phyloP scores from a whole-genome alignment of 2,888 invertebrate genomes.

The Eurytoma californica region DNA sequence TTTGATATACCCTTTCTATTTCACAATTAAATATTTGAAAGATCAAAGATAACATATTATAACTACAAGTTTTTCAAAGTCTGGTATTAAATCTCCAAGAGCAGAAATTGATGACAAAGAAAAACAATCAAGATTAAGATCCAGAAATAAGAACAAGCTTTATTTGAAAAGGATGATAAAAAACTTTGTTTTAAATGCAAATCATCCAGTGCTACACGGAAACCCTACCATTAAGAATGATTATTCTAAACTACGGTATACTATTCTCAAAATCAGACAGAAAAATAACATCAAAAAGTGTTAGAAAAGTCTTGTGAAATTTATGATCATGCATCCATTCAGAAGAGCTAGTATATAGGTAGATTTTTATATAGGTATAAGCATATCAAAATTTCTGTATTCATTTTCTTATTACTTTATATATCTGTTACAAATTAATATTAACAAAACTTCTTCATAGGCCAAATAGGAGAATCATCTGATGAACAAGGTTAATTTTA shows the following conservation, averaged over 20 bases:
- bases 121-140: constrained; percentile 92
- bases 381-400: constrained; percentile 18
- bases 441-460: constrained; percentile 53
- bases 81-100: constrained; percentile 90
- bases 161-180: constrained; percentile 91
- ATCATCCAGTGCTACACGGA: constrained; percentile 89
- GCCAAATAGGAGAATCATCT: constrained; percentile 92
- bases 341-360: constrained; percentile 94
- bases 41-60: constrained; percentile 95
- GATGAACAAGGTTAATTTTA: constrained; percentile 92
- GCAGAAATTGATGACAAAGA: constrained; percentile 90
- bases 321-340: constrained; percentile 97
- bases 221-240: constrained; percentile 94
- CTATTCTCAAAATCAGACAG: constrained; percentile 93
- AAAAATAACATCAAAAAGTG: constrained; percentile 89
- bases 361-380: too few species aligned
- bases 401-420: neutral
- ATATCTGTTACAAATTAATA: neutral
- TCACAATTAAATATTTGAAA: constrained; percentile 73
- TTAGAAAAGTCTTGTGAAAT: constrained; percentile 95
- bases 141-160: constrained; percentile 91
- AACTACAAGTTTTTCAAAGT: constrained; percentile 94
- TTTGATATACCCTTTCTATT: too few species aligned
- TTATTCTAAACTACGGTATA: constrained; percentile 97
- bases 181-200: constrained; percentile 95